Percentiles rank a stretch among this genome's conserved stretches.
Evolutionary conservation across 2,113 vertebrate species (phyloP).

Genomic region (human): DNA sequence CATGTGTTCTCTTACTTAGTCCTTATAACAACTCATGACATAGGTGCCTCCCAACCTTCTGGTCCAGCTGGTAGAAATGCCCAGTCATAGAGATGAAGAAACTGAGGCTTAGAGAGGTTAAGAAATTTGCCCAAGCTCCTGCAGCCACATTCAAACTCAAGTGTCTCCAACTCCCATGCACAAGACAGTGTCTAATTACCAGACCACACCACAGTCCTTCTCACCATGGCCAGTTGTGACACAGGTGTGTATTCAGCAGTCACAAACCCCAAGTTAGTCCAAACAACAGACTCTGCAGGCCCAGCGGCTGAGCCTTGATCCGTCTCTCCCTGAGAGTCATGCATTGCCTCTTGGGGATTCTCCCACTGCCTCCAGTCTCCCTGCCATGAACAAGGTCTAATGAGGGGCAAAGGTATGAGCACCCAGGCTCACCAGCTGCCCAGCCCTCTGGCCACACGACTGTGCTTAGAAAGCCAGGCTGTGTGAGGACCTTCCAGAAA

Average conservation of each 20-base stretch:
- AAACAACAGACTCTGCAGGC: neutral
- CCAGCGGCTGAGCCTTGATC: neutral
- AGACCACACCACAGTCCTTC: neutral
- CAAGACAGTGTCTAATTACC: neutral
- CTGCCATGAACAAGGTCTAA: neutral
- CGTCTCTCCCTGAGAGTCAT: neutral
- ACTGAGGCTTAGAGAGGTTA: neutral
- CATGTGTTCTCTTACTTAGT: neutral
- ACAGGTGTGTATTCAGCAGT: neutral
- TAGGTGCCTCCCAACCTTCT: neutral
- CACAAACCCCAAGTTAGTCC: neutral
- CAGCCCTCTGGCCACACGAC: accelerated
- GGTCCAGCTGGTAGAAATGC: neutral
- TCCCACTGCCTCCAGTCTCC: neutral
- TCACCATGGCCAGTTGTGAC: neutral
- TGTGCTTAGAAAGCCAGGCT: neutral
- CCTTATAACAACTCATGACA: neutral
- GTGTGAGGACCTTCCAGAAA: neutral
- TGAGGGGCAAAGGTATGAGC: neutral
- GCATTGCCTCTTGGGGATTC: neutral
- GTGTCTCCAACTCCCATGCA: neutral
- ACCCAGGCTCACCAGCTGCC: neutral
- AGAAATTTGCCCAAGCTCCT: neutral
- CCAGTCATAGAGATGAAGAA: neutral
- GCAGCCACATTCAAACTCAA: neutral